Evolutionary conservation across 1,140 invertebrate species (phyloP).

Genomic region (Gryllus bimaculatus): DNA sequence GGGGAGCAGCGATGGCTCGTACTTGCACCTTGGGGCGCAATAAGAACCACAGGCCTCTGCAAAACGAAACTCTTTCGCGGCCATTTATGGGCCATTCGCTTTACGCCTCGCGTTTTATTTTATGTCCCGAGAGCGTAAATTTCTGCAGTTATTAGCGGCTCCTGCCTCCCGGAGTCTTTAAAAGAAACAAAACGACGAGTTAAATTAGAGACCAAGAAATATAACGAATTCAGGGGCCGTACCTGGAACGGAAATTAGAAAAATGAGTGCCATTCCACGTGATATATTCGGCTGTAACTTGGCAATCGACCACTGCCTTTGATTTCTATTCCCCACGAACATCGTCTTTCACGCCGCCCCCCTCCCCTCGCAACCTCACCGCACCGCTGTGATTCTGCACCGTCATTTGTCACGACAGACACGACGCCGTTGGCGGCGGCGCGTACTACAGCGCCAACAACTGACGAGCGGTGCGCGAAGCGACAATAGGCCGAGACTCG

Average conservation of each 20-base stretch:
- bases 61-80: neutral
- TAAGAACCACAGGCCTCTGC: neutral
- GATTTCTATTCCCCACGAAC: too few species aligned
- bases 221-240: neutral
- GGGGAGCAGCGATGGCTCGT: neutral
- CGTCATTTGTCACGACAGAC: constrained; percentile 1
- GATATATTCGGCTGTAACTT: neutral
- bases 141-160: neutral
- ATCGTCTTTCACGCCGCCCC: neutral
- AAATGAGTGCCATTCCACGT: neutral
- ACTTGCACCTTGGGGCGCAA: neutral
- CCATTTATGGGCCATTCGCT: neutral
- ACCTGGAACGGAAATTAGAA: neutral
- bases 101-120: neutral
- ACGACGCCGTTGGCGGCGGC: neutral
- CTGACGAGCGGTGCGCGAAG: neutral
- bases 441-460: neutral
- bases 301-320: neutral
- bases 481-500: neutral
- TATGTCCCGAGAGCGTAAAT: neutral
- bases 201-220: neutral
- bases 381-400: neutral
- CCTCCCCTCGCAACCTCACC: too few species aligned
- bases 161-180: neutral
- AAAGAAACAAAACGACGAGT: neutral